These are phyloP conservation scores for Vulpes lagopus DNA, from an alignment of 2,113 vertebrate genomes.

Conservation along the genomic window DNA sequence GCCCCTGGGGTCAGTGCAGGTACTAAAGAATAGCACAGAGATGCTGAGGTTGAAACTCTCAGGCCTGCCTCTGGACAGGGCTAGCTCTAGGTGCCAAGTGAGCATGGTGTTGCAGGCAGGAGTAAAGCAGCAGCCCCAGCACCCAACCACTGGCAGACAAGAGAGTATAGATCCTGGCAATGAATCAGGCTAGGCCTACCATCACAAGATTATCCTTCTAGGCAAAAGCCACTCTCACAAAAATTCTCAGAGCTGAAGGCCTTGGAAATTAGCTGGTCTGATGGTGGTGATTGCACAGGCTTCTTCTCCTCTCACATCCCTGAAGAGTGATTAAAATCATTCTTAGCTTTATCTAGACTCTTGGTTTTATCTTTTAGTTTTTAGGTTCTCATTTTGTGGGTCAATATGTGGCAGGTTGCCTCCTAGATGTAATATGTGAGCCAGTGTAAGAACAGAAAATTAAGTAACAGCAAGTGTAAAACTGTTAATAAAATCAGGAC, in stretches of 20 bases:
- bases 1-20: neutral
- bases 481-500: slow-evolving; percentile 71
- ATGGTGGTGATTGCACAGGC: neutral
- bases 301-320: neutral
- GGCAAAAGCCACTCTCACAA: neutral
- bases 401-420: slow-evolving; percentile 62
- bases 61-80: neutral
- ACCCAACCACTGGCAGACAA: neutral
- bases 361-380: slow-evolving; percentile 52
- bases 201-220: neutral
- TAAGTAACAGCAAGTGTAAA: slow-evolving; percentile 65
- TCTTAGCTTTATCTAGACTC: slow-evolving; percentile 51
- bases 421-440: slow-evolving; percentile 64
- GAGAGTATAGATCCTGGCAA: too few relatives aligned
- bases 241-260: neutral
- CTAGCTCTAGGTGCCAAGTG: neutral
- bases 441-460: slow-evolving; percentile 68
- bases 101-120: neutral
- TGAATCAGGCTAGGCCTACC: neutral
- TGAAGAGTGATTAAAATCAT: slow-evolving; percentile 18
- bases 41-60: neutral
- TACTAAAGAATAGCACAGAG: neutral
- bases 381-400: slow-evolving; percentile 60
- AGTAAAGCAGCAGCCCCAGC: neutral
- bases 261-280: neutral